Evolutionary conservation across 2,113 vertebrate species (phyloP).

Genomic region (Siphamia tubifer): DNA sequence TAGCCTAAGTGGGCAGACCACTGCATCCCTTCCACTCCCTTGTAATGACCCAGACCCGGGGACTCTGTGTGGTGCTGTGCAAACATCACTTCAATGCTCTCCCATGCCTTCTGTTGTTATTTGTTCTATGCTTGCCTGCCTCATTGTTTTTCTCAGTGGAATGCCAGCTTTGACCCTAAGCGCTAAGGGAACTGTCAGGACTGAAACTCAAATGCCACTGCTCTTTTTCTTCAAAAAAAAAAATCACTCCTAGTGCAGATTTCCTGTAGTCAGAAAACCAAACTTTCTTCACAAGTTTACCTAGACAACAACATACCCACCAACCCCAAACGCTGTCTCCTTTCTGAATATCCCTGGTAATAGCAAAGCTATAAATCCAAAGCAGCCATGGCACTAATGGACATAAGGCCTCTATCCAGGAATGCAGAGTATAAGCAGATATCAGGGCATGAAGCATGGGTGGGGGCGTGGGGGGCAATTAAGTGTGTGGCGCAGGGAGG

Average conservation of each 20-base stretch:
- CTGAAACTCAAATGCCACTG: slow-evolving; percentile 46
- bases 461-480: slow-evolving; percentile 76
- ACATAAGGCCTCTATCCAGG: slow-evolving; percentile 72
- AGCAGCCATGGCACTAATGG: slow-evolving; percentile 64
- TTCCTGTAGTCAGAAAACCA: background rate
- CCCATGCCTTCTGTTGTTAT: slow-evolving; percentile 35
- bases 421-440: slow-evolving; percentile 82
- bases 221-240: background rate
- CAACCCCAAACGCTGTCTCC: slow-evolving; percentile 23
- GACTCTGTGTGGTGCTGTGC: slow-evolving; percentile 10
- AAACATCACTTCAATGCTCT: slow-evolving; percentile 12
- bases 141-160: slow-evolving; percentile 29
- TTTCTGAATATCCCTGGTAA: slow-evolving; percentile 5
- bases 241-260: background rate
- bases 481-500: slow-evolving; percentile 77
- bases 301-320: slow-evolving; percentile 2
- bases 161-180: slow-evolving; percentile 44
- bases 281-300: background rate
- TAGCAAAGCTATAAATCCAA: slow-evolving; percentile 61
- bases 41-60: slow-evolving; percentile 30
- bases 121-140: slow-evolving; percentile 31
- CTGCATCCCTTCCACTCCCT: slow-evolving; percentile 4
- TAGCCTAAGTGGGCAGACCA: too few relatives aligned
- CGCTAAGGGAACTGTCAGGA: slow-evolving; percentile 7
- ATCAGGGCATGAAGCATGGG: slow-evolving; percentile 63